Base-by-base conservation (phyloP, 2,113 vertebrate species). In the Lanius ludovicianus region DNA sequence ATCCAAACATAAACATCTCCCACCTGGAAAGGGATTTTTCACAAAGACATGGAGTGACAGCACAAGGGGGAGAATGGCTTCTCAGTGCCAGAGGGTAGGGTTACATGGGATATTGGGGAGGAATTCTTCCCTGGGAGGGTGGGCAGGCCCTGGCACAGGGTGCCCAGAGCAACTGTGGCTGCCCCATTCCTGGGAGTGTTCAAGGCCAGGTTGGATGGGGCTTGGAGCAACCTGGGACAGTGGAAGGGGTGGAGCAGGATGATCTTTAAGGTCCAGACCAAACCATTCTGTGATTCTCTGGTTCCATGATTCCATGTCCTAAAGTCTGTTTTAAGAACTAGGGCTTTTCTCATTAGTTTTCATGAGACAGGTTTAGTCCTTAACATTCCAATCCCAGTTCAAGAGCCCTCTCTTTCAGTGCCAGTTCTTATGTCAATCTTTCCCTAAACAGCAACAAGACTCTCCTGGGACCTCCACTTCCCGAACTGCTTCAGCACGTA, bases 91-190 rank as follows among this genome's bases (percentile, higher is more conserved):
- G 41, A 41, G 30, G 11, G 30, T n/a, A 76, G 46, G 33, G 4
- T 0, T 1, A 3, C 28, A 1, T 31, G 47, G 55, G 55, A 27
- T 23, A 1, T 3, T 35, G 62, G 55, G 10, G 5, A 76, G 53
- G 21, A 76, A 90, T 23, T 62, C 0, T 0, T 77, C 0, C 0
- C 7, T 46, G 39, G 1, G 28, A 59, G 33, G 35, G 13, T 41
- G 49, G 7, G 0, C 0, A 24, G 27, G 30, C 11, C 15, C 49
- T 71, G 49, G n/a, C n/a, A 8, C 30, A 87, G 65, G 56, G 6
- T 70, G 30, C 21, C 35, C 42, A 56, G 35, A 42, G 57, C 3
- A 64, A 35, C 35, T 79, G 57, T 10, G 57, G 67, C 50, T 73
- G 42, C 4, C 25, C 35, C 85, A 71, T 25, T 6, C 42, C 42